These are phyloP conservation scores for Penaeus chinensis DNA, from an alignment of 1,140 invertebrate genomes.

Conservation along the genomic window DNA sequence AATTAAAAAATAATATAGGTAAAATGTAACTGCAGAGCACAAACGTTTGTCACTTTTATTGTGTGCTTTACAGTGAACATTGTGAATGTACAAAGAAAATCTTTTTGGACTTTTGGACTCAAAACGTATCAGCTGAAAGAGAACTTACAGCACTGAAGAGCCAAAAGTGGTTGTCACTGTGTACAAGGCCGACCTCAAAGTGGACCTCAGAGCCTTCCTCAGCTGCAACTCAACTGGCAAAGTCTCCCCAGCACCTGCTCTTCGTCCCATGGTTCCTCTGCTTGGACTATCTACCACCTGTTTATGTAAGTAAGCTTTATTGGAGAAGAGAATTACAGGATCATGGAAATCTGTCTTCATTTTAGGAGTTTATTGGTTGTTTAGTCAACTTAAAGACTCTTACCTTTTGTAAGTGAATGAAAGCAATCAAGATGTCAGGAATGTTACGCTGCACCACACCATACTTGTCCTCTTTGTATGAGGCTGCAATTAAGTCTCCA, in stretches of 20 bases:
- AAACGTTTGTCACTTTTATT: too few relatives aligned
- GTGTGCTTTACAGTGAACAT: too few relatives aligned
- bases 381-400: not conserved
- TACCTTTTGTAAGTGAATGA: conserved; percentile 47
- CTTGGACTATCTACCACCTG: conserved; percentile 39
- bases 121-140: not conserved
- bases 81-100: too few relatives aligned
- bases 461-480: conserved; percentile 52
- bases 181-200: conserved; percentile 46
- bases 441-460: conserved; percentile 45
- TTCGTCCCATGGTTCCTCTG: conserved; percentile 32
- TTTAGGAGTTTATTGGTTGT: not conserved
- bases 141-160: conserved; percentile 39
- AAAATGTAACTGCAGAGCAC: too few relatives aligned
- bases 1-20: too few relatives aligned
- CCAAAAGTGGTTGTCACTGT: conserved; percentile 49
- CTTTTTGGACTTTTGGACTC: too few relatives aligned
- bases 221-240: conserved; percentile 33
- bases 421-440: conserved; percentile 46
- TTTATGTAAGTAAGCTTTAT: not conserved
- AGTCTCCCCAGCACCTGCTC: conserved; percentile 33
- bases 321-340: not conserved
- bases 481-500: conserved; percentile 35
- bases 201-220: conserved; percentile 35
- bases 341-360: not conserved